Evolutionary conservation across 2,888 invertebrate genomes (phyloP).

Genomic region (Torymus texanus): DNA sequence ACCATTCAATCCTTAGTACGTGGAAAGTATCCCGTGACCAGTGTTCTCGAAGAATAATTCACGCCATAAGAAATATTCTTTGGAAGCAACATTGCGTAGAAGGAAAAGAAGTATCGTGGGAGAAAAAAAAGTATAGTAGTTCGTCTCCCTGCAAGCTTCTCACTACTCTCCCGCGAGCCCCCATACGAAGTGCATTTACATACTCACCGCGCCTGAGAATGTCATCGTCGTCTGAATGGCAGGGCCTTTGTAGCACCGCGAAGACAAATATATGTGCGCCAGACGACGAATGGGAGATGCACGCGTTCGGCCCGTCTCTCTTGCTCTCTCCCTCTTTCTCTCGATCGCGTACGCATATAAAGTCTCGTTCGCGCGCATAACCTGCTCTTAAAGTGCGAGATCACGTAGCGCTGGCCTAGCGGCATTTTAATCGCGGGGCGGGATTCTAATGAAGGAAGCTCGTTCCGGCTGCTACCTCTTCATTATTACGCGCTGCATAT

Average conservation of each 20-base stretch:
- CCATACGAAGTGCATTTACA: conserved; percentile 46
- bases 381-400: conserved; percentile 51
- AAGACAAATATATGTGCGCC: conserved; percentile 38
- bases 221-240: conserved; percentile 18
- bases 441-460: conserved; percentile 24
- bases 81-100: neutral
- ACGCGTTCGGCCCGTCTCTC: neutral
- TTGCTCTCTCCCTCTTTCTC: neutral
- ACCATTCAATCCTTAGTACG: no score
- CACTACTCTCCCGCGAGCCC: conserved; percentile 6
- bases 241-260: conserved; percentile 33
- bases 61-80: neutral
- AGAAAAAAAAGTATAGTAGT: conserved; percentile 28
- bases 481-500: neutral
- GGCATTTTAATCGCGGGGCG: conserved; percentile 46
- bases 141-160: neutral
- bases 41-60: no score
- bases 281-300: neutral
- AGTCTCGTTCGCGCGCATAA: conserved; percentile 26
- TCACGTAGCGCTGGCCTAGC: conserved; percentile 43
- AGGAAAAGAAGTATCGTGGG: conserved; percentile 53
- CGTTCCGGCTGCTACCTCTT: neutral
- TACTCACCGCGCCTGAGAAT: conserved; percentile 54
- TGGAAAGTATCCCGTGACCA: no score
- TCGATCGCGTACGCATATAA: conserved; percentile 35